phyloP scores from a whole-genome alignment of 2,888 invertebrate species.

The Eupithecia centaureata region DNA sequence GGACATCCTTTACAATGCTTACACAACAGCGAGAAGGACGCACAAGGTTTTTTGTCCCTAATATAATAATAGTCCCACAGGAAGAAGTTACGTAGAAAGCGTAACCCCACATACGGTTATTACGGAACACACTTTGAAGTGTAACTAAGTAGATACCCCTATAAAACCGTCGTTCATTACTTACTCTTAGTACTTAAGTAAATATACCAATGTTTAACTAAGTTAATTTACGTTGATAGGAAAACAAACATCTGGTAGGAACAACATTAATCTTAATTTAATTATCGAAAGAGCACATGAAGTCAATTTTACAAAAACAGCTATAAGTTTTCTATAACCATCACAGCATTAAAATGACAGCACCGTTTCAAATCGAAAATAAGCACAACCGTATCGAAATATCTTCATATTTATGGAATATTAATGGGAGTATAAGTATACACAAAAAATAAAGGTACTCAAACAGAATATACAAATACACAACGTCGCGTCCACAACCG shows the following conservation, averaged over 20 bases:
- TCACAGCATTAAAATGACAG: not conserved
- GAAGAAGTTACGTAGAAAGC: conserved; percentile 20
- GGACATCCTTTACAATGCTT: not conserved
- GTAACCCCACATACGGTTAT: conserved; percentile 22
- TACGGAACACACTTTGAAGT: conserved; percentile 22
- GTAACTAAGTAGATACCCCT: too few species aligned
- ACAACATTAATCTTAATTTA: not conserved
- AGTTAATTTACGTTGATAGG: conserved; percentile 20
- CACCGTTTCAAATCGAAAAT: not conserved
- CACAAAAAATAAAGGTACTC: too few species aligned
- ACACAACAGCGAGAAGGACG: not conserved
- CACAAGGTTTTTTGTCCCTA: not conserved
- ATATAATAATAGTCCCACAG: conserved; percentile 28
- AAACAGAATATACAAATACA: too few species aligned
- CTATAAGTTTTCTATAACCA: too few species aligned
- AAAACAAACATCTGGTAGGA: not conserved
- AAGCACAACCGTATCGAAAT: not conserved
- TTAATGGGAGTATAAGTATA: not conserved
- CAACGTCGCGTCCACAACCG: not conserved
- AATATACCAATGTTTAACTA: not conserved
- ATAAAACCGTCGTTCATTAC: conserved; percentile 30
- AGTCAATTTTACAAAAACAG: not conserved
- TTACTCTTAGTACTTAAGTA: conserved; percentile 7
- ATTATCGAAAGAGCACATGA: not conserved
- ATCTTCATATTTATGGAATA: not conserved